Conservation (phyloP, 1,140 invertebrate genomes). For the Drosophila setifemur region DNA sequence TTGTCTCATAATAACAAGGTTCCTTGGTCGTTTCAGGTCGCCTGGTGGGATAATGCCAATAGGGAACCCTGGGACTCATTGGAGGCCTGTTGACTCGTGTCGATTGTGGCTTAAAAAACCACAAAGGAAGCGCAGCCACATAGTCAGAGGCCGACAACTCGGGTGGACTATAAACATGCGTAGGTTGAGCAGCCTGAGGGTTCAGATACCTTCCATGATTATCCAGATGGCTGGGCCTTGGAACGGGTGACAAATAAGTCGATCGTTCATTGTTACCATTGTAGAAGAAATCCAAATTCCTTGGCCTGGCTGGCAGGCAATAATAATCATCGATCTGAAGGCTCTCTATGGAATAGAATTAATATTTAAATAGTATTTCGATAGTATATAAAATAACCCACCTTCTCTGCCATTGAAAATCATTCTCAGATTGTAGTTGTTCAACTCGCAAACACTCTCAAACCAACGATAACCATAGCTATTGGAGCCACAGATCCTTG, state of each 20-base stretch:
- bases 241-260: not conserved
- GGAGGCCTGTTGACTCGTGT: not conserved
- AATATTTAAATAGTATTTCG: not conserved
- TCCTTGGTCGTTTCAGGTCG: not conserved
- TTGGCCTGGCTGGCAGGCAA: not conserved
- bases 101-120: not conserved
- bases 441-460: conserved; percentile 30
- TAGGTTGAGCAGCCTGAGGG: not conserved
- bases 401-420: conserved; percentile 28
- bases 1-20: not conserved
- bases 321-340: not conserved
- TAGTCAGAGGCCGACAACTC: not conserved
- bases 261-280: not conserved
- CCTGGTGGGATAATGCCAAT: conserved; percentile 7
- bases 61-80: conserved; percentile 5
- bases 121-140: not conserved
- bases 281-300: not conserved
- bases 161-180: not conserved
- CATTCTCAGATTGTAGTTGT: conserved; percentile 32
- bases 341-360: not conserved
- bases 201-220: not conserved
- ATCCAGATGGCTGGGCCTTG: not conserved
- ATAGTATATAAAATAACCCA: not conserved
- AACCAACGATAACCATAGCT: conserved; percentile 43
- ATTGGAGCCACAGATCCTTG: conserved; percentile 29